Evolutionary conservation across 2,797 vertebrate species (phyloP), one percentile per base, ranked within the genome.

Genomic region (Eptatretus atami): DNA sequence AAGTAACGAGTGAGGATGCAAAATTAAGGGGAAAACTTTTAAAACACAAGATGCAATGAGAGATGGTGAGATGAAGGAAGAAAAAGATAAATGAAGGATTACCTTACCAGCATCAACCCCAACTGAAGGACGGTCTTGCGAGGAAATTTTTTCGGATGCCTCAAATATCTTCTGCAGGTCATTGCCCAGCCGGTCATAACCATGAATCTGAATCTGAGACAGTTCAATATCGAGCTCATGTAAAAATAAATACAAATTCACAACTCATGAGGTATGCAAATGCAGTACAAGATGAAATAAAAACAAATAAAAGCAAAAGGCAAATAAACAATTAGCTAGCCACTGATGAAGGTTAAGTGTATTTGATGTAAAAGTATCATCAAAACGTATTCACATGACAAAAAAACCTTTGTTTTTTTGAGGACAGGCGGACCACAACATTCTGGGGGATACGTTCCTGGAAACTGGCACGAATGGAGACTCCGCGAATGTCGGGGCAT

Each of bases 121-220:
- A 96, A 76, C 70, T 87, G 83, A 66, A 95, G 76, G 15, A 95
- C 86, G 66, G 87, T 77, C 73, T 88, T 92, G 68, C 73, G 79
- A 65, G 83, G 66, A 74, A 96, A 93, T 9, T 53, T 75, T 81
- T 67, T 73, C 80, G 64, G 76, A 75, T 67, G 80, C 80, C 71
- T 92, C 85, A 72, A 80, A 86, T 67, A 80, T 78, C 74, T 92
- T 93, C 77, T 96, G 87, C 69, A 96, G 77, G 73, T 96, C 90
- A 63, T 75, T 79, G 69, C 83, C 87, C 67, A 93, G 83, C 67
- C 90, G 72, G 72, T 95, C 90, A 96, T 94, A 63, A 96, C 80
- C 88, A 96, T 92, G 76, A 96, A 96, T 67, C 88, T 76, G 53
- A 93, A 95, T 68, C 86, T 95, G 66, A 15, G 15, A 71, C 52